Evolutionary conservation across 2,888 invertebrate genomes (phyloP).

Genomic region (Pristionchus arcanus): DNA sequence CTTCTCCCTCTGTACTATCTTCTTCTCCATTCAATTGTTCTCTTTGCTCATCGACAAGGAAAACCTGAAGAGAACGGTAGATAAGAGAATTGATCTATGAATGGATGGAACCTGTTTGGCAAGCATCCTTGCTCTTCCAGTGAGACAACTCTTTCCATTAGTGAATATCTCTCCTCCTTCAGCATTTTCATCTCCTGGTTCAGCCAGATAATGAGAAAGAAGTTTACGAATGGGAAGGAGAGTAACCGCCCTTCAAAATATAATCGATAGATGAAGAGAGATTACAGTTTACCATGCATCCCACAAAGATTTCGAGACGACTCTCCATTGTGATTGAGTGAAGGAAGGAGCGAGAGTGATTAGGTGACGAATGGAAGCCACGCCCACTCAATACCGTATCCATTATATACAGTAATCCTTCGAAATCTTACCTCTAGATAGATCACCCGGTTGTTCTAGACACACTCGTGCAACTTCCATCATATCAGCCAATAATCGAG

Average conservation of each 20-base stretch:
- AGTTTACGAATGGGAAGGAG: conserved; percentile 91
- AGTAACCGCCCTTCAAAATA: conserved; percentile 83
- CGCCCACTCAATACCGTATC: conserved; percentile 55
- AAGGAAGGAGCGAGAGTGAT: conserved; percentile 54
- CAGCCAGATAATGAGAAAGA: conserved; percentile 91
- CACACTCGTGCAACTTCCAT: conserved; percentile 65
- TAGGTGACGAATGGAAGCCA: conserved; percentile 61
- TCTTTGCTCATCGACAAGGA: conserved; percentile 52
- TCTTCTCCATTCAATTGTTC: conserved; percentile 36
- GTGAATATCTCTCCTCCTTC: conserved; percentile 68
- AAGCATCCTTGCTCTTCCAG: conserved; percentile 45
- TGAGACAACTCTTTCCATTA: conserved; percentile 47
- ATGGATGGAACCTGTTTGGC: conserved; percentile 52
- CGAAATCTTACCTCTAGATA: conserved; percentile 52
- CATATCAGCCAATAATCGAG: conserved; percentile 65
- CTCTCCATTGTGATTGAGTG: conserved; percentile 58
- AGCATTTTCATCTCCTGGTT: conserved; percentile 92
- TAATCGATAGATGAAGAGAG: neutral
- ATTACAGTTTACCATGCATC: conserved; percentile 57
- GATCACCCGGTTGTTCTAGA: conserved; percentile 59
- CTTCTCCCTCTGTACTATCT: conserved; percentile 29
- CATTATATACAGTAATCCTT: neutral
- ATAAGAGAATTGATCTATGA: neutral
- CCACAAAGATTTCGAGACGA: conserved; percentile 61
- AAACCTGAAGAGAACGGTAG: conserved; percentile 26